Evolutionary conservation across 1,140 invertebrate genomes (phyloP), one percentile per base, ranked within the genome.

Genomic region (Zaprionus camerounensis): DNA sequence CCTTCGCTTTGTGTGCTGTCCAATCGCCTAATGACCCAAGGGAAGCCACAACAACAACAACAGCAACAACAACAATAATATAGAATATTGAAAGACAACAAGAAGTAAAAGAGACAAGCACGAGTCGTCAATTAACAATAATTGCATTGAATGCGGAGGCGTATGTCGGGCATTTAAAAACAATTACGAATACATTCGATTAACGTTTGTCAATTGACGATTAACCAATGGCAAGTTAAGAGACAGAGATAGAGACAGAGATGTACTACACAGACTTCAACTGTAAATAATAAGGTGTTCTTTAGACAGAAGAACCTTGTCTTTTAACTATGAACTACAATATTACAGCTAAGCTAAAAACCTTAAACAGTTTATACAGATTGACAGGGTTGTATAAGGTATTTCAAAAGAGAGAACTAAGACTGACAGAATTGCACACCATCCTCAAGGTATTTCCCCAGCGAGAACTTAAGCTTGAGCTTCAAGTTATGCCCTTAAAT

Each of bases 101-200:
- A 36, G 36, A 11, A 36, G 31, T 17, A 20, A n/a, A 26, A 41
- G 7, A 57, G 2, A 65, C 46, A 11, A 51, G 46, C 46, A 51
- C 46, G 20, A 56, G 53, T 20, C 41, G 55, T 22, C 65, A 67
- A 67, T 66, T 67, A 67, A 58, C 55, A 58, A 67, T 67, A 67
- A 67, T 67, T 66, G 53, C 53, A 66, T 44, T 56, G 20, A 34
- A 34, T 13, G 3, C 38, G 51, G 53, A 55, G 65, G 65, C 65
- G 65, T 58, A 49, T 55, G 65, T 67, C 28, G 28, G 55, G 55
- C 55, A 67, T 67, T 67, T 67, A 67, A 67, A 67, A 67, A 20
- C 65, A 67, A 67, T 67, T 67, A 67, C 26, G 12, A 67, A 58
- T 58, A 24, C 46, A 20, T 5, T 4, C 46, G 46, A 51, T 51